These are phyloP conservation scores for Notodonta ziczac DNA, from an alignment of 2,888 invertebrate genomes.

Conservation along the genomic window DNA sequence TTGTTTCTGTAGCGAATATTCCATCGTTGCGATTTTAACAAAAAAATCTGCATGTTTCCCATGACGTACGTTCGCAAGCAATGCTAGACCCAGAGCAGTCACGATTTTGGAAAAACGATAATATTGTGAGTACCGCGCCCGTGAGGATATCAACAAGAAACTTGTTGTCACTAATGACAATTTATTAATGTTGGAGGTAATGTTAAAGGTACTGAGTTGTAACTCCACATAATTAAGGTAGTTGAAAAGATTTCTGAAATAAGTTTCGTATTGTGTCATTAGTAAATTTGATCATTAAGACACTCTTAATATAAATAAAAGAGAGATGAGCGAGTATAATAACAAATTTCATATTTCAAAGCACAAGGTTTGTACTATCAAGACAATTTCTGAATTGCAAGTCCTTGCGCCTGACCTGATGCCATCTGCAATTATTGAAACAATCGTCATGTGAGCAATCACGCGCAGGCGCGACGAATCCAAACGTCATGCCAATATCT, in stretches of 20 bases:
- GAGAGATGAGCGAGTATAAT: too few relatives aligned
- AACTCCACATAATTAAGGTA: too few relatives aligned
- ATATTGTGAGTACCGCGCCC: neutral
- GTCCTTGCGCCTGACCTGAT: conserved; percentile 53
- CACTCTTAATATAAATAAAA: too few relatives aligned
- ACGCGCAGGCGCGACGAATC: conserved; percentile 67
- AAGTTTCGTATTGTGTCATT: too few relatives aligned
- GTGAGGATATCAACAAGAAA: neutral
- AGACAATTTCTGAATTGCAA: conserved; percentile 6
- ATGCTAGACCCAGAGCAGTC: neutral
- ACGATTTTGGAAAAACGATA: neutral
- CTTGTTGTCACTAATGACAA: neutral
- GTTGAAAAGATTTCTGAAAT: too few relatives aligned
- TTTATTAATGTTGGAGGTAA: too few relatives aligned
- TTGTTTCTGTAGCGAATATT: conserved; percentile 36
- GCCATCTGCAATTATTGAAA: conserved; percentile 53
- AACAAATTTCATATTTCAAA: too few relatives aligned
- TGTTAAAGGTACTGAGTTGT: too few relatives aligned
- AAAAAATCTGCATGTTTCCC: conserved; percentile 8
- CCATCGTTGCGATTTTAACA: conserved; percentile 2
- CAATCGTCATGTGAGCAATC: conserved; percentile 21
- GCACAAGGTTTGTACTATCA: neutral
- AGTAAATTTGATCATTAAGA: too few relatives aligned
- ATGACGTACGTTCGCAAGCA: conserved; percentile 2
- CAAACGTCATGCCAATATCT: conserved; percentile 50